A percentile compares a stretch with the other conserved stretches of the same genome.
Evolutionary conservation across 2,888 invertebrate genomes (phyloP).

Genomic region (Spilarctia lutea): DNA sequence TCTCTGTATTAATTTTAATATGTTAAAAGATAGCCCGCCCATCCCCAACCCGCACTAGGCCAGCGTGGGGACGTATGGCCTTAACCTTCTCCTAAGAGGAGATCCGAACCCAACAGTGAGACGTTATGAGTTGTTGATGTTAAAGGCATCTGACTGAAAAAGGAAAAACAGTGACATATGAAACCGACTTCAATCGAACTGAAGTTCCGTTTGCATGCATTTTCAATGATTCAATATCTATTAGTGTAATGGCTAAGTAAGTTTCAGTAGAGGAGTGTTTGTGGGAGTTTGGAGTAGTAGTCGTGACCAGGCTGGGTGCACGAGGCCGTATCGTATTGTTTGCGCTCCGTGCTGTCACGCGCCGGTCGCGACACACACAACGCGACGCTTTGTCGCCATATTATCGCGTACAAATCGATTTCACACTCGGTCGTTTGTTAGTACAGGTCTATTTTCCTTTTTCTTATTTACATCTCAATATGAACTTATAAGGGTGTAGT

Average conservation of each 20-base stretch:
- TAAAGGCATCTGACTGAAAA: constrained; percentile 9
- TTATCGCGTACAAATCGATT: constrained; percentile 76
- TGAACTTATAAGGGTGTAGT: constrained; percentile 47
- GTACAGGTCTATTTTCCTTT: constrained; percentile 70
- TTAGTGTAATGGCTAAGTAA: constrained; percentile 39
- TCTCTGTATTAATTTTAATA: too few relatives aligned
- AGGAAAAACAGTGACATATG: constrained; percentile 18
- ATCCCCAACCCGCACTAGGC: too few relatives aligned
- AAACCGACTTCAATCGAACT: constrained; percentile 24
- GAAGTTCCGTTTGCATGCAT: constrained; percentile 16
- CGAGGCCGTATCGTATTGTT: constrained; percentile 73
- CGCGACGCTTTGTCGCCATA: constrained; percentile 64
- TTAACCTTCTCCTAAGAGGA: too few relatives aligned
- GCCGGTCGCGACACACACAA: constrained; percentile 61
- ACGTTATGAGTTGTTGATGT: too few relatives aligned
- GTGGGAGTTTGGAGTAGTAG: constrained; percentile 44
- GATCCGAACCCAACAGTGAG: too few relatives aligned
- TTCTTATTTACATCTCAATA: constrained; percentile 70
- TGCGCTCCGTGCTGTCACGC: constrained; percentile 72
- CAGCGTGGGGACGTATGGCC: too few relatives aligned
- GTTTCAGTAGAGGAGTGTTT: constrained; percentile 40
- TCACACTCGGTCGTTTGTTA: constrained; percentile 68
- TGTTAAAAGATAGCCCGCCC: too few relatives aligned
- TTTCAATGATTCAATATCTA: constrained; percentile 40
- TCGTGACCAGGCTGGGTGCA: constrained; percentile 69